Base-by-base conservation (phyloP, 2,113 vertebrate genomes). In the Brachionichthys hirsutus region DNA sequence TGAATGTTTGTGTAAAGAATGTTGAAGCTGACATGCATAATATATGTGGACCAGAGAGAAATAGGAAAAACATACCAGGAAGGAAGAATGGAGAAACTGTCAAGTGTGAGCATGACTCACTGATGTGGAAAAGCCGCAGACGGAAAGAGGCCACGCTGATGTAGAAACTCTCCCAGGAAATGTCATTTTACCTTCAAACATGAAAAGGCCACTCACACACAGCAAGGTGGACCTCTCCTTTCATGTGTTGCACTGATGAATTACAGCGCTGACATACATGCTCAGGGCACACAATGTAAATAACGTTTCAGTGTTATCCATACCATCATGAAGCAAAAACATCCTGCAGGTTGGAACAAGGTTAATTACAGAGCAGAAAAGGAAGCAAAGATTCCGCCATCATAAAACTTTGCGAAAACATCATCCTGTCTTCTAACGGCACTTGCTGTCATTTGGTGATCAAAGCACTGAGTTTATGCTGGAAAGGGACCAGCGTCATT, bases 231-330 rank as follows among this genome's bases (percentile, higher is more conserved):
- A 47, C 38, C 41, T 16, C 44, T 45, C 62, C 62, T 77, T 78
- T 81, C 58, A 79, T 70, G 70, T 67, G 77, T 7, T 22, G 41
- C 55, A 13, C 40, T 75, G 67, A 82, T 67, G 46, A 63, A 81
- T 82, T 62, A 77, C 69, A 10, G 48, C 0, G 52, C 55, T 47
- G 55, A 77, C 76, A 76, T 49, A 22, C 47, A 49, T 52, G 47
- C 60, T 55, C 3, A 10, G 2, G 43, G 17, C 16, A 53, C 18
- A 47, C 71, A 66, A 42, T 44, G 46, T 46, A 63, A 51, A 64
- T 48, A 61, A 47, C 62, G 70, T 79, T 72, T 69, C 49, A 45
- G 17, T 47, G 52, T 60, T 73, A 65, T 66, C 22, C 42, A 48
- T 54, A 38, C 35, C 44, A 34, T 51, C 11, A 14, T 18, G 35